phyloP scores from a whole-genome alignment of 1,140 invertebrate genomes.

The Centruroides sculpturatus region DNA sequence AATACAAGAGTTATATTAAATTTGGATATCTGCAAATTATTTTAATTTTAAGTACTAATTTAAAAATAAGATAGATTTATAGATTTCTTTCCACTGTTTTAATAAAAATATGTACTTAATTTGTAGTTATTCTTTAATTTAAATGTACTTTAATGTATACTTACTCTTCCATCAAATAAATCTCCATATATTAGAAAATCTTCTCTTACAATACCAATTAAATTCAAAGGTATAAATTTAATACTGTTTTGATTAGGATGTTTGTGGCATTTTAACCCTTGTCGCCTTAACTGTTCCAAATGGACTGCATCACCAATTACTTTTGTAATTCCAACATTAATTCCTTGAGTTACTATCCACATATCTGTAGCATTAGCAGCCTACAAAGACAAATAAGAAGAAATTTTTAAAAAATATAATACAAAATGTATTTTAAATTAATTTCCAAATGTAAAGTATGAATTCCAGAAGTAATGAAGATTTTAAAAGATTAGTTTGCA shows the following conservation, averaged over 20 bases:
- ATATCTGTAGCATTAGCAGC: slow-evolving; percentile 31
- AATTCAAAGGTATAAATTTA: neutral
- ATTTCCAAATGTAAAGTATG: no score
- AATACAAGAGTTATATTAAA: no score
- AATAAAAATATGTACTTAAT: no score
- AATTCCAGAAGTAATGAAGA: no score
- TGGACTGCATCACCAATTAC: slow-evolving; percentile 29
- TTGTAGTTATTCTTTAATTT: no score
- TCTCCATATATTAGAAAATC: slow-evolving; percentile 13
- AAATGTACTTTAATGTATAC: neutral
- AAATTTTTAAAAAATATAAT: no score
- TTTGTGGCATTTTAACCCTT: slow-evolving; percentile 14
- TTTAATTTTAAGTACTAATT: no score
- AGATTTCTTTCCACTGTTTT: no score
- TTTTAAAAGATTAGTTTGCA: no score
- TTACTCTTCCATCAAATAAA: slow-evolving; percentile 5
- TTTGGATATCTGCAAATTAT: no score
- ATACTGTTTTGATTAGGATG: neutral
- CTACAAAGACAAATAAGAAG: slow-evolving; percentile 1
- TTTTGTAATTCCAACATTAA: slow-evolving; percentile 27
- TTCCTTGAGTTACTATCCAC: slow-evolving; percentile 33
- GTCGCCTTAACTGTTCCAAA: slow-evolving; percentile 20
- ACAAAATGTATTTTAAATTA: no score
- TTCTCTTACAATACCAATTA: slow-evolving; percentile 14
- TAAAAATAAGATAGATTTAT: no score